Evolutionary conservation across 2,888 invertebrate species (phyloP).

Genomic region (Calameuta filiformis): DNA sequence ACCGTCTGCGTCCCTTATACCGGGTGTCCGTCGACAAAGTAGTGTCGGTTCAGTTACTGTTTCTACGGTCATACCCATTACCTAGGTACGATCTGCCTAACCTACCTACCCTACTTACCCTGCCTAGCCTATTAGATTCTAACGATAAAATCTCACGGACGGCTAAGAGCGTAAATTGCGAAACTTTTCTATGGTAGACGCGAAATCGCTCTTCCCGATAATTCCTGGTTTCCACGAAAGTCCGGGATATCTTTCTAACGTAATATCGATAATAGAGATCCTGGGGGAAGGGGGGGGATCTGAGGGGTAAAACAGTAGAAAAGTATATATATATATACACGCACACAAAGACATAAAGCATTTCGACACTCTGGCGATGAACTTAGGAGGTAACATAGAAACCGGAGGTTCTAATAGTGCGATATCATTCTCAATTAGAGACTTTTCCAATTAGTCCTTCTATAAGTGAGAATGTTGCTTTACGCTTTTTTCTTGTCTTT

Average conservation of each 20-base stretch:
- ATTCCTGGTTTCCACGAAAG: neutral
- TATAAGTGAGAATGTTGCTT: neutral
- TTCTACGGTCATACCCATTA: neutral
- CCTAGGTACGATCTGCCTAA: neutral
- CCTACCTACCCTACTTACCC: neutral
- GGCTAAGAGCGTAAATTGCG: neutral
- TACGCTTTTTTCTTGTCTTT: neutral
- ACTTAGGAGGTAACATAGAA: neutral
- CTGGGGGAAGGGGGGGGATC: neutral
- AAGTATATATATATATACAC: neutral
- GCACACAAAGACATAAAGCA: neutral
- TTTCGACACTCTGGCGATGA: neutral
- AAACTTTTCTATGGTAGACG: neutral
- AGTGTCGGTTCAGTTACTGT: neutral
- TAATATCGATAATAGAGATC: neutral
- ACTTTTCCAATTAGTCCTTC: neutral
- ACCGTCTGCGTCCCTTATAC: constrained; percentile 48
- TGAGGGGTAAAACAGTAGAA: neutral
- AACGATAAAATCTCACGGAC: neutral
- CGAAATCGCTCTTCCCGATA: neutral
- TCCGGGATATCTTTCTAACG: neutral
- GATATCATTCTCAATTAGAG: neutral
- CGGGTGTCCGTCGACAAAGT: constrained; percentile 29
- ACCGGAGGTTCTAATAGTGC: neutral
- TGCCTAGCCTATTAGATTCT: neutral